These are phyloP conservation scores for Heteromyza rotundicornis DNA, from an alignment of 2,888 invertebrate genomes.

Conservation along the genomic window DNA sequence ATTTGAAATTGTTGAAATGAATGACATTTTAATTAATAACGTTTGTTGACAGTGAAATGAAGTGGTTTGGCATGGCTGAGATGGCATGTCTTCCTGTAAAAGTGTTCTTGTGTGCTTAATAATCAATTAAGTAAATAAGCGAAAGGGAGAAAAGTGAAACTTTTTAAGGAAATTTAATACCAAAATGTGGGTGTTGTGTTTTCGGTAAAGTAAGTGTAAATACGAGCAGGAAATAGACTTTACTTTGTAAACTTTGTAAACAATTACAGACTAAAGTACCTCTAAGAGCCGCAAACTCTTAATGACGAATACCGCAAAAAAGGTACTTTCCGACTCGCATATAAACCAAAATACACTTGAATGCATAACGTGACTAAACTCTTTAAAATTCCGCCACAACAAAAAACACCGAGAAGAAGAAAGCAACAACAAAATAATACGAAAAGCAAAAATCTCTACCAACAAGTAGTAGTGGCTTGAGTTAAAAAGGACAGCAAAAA, in stretches of 20 bases:
- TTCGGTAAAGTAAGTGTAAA: no score
- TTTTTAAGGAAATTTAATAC: no score
- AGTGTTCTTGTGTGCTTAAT: no score
- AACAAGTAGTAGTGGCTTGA: no score
- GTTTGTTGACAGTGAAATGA: conserved; percentile 37
- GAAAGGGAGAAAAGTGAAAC: no score
- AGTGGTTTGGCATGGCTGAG: no score
- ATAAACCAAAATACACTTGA: conserved; percentile 21
- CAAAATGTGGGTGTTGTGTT: no score
- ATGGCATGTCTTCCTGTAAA: no score
- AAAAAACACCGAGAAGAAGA: not conserved
- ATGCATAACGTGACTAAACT: conserved; percentile 44
- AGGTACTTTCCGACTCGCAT: not conserved
- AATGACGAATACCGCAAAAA: conserved; percentile 1
- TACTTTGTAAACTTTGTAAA: no score
- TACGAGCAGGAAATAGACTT: no score
- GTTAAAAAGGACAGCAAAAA: conserved; percentile 1
- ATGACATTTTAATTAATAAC: conserved; percentile 61
- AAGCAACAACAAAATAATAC: not conserved
- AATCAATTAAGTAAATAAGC: conserved; percentile 3
- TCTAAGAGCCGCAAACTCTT: not conserved
- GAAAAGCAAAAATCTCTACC: not conserved
- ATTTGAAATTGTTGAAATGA: conserved; percentile 35
- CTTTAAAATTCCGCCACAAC: not conserved
- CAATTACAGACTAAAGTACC: not conserved